Conservation (phyloP, 1,140 invertebrate genomes). For the Halictus rubicundus region DNA sequence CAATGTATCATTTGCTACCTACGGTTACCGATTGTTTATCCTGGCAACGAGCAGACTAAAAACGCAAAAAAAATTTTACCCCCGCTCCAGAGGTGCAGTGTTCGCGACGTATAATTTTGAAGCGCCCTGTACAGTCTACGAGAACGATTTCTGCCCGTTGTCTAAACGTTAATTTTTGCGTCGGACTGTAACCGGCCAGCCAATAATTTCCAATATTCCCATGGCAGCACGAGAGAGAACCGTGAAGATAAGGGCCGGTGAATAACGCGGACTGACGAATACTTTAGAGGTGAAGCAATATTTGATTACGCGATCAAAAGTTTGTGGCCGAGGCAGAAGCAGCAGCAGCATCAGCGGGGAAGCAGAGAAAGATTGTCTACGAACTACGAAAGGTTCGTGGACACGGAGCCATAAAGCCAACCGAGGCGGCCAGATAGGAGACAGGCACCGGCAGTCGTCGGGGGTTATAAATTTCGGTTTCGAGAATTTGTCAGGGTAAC, state of each 20-base stretch:
- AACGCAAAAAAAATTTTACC: too few relatives aligned
- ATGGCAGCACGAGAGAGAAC: neutral
- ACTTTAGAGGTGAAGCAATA: neutral
- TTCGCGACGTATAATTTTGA: too few relatives aligned
- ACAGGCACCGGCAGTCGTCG: slow-evolving; percentile 5
- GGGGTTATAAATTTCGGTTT: slow-evolving; percentile 63
- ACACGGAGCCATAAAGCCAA: slow-evolving; percentile 33
- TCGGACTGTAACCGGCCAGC: too few relatives aligned
- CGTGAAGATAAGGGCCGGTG: neutral
- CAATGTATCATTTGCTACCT: too few relatives aligned
- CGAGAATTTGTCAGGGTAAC: slow-evolving; percentile 72
- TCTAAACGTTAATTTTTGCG: too few relatives aligned
- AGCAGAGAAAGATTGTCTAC: neutral
- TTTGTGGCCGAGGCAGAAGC: neutral
- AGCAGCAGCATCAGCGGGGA: neutral
- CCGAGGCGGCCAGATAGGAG: neutral
- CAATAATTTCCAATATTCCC: neutral
- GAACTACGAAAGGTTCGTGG: neutral
- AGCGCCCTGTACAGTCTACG: too few relatives aligned
- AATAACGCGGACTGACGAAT: neutral
- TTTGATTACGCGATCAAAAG: slow-evolving; percentile 28
- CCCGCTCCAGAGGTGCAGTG: too few relatives aligned
- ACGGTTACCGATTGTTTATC: too few relatives aligned
- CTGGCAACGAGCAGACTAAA: too few relatives aligned
- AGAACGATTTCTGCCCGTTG: too few relatives aligned